Conservation (phyloP, 2,888 invertebrate species). For the Drosophila anomalata region DNA sequence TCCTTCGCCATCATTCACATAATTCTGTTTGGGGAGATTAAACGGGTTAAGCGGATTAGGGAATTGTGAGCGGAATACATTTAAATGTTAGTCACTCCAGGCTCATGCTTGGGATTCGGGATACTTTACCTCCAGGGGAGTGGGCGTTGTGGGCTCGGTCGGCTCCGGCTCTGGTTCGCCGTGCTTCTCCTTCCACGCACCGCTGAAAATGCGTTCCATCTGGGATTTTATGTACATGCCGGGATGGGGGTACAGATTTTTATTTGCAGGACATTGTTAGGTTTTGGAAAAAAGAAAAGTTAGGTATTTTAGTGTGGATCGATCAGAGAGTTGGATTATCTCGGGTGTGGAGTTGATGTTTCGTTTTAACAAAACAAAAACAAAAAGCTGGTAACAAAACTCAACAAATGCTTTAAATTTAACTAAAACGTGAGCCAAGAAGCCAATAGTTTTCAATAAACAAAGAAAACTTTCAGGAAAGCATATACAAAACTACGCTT, state of each 20-base stretch:
- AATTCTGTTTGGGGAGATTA: slow-evolving; percentile 84
- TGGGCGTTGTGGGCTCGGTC: slow-evolving; percentile 71
- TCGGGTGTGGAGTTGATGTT: slow-evolving; percentile 26
- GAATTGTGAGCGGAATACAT: background rate
- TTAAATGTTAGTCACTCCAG: slow-evolving; percentile 38
- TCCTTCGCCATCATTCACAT: slow-evolving; percentile 91
- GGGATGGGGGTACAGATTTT: slow-evolving; percentile 2
- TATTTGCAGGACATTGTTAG: slow-evolving; percentile 20
- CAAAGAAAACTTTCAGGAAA: slow-evolving; percentile 1
- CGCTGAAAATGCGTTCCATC: slow-evolving; percentile 97
- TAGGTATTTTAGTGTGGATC: slow-evolving; percentile 56
- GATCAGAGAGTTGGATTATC: slow-evolving; percentile 18
- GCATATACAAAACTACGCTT: slow-evolving; percentile 11
- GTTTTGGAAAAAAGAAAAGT: slow-evolving; percentile 65
- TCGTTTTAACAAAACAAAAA: slow-evolving; percentile 24
- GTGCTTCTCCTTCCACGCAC: slow-evolving; percentile 93
- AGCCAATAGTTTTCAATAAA: slow-evolving; percentile 2
- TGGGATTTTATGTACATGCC: slow-evolving; percentile 82
- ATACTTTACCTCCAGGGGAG: slow-evolving; percentile 69
- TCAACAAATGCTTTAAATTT: slow-evolving; percentile 33
- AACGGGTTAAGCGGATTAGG: background rate
- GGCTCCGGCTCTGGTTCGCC: slow-evolving; percentile 84
- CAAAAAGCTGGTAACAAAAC: slow-evolving; percentile 34
- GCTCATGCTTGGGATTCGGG: slow-evolving; percentile 42
- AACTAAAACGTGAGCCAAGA: slow-evolving; percentile 7